Conservation (phyloP, 2,888 invertebrate genomes). For the Ethmia dodecea region DNA sequence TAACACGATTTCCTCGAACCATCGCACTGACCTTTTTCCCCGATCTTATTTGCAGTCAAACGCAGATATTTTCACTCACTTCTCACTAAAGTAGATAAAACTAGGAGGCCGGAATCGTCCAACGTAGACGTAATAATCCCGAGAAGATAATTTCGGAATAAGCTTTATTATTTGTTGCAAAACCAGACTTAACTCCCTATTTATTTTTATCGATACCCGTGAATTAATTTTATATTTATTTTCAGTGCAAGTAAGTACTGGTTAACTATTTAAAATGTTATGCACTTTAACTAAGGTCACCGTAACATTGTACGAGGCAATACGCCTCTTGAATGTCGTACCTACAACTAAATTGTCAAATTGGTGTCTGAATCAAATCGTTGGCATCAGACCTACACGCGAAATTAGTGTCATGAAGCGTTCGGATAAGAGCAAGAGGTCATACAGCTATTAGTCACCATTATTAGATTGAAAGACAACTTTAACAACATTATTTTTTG, state of each 20-base stretch:
- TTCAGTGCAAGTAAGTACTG: no score
- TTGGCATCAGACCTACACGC: constrained; percentile 49
- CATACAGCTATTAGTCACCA: no score
- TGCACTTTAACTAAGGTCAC: constrained; percentile 27
- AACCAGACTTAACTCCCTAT: constrained; percentile 4
- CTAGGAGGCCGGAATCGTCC: no score
- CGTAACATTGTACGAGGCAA: constrained; percentile 26
- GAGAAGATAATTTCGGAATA: no score
- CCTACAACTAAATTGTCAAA: constrained; percentile 61
- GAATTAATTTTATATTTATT: no score
- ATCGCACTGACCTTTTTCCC: constrained; percentile 18
- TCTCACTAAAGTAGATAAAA: constrained; percentile 11
- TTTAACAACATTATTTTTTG: no score
- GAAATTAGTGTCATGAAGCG: constrained; percentile 37
- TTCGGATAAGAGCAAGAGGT: constrained; percentile 5
- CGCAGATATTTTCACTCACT: constrained; percentile 13
- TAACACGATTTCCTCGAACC: constrained; percentile 32
- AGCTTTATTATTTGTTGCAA: no score
- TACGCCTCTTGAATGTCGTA: constrained; percentile 39
- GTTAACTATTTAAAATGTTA: no score
- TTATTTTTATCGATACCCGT: no score
- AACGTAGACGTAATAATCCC: no score
- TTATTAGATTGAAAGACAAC: no score
- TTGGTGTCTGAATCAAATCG: constrained; percentile 53
- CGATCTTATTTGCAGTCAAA: constrained; percentile 8